These are phyloP conservation scores for Phrynocephalus versicolor DNA, from an alignment of 2,113 vertebrate species.

Conservation along the genomic window DNA sequence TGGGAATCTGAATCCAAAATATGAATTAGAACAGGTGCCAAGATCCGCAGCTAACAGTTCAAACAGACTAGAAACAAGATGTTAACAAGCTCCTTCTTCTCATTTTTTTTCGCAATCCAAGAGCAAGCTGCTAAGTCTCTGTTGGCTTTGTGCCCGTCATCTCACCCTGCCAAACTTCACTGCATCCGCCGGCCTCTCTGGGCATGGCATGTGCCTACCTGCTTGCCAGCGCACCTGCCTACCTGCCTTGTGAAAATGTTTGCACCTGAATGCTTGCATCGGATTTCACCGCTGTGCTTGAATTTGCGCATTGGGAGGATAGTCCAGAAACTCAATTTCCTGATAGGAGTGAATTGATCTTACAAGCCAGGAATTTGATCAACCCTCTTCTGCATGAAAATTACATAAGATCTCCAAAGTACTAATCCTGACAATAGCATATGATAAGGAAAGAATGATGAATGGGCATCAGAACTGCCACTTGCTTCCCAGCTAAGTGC, in stretches of 20 bases:
- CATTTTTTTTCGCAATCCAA: not conserved
- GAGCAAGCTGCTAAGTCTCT: no score
- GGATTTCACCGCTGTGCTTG: not conserved
- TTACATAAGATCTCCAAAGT: constrained; percentile 50
- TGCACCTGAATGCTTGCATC: no score
- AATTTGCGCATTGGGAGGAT: not conserved
- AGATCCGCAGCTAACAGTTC: no score
- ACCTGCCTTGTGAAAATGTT: no score
- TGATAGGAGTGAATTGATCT: constrained; percentile 36
- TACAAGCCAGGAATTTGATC: constrained; percentile 49
- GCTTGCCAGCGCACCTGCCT: no score
- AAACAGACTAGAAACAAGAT: not conserved
- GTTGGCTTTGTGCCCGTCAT: not conserved
- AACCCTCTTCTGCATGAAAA: constrained; percentile 54
- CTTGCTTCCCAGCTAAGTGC: constrained; percentile 53
- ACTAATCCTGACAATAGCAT: constrained; percentile 54
- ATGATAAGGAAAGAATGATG: constrained; percentile 54
- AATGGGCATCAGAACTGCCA: constrained; percentile 40
- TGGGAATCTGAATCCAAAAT: no score
- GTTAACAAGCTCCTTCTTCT: not conserved
- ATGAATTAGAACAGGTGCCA: no score
- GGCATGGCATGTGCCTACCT: not conserved
- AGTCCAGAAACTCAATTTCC: not conserved
- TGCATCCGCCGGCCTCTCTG: not conserved
- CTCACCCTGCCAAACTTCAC: no score